These are phyloP conservation scores for Leptarthrus brevirostris DNA, from an alignment of 2,888 invertebrate genomes.

Conservation along the genomic window DNA sequence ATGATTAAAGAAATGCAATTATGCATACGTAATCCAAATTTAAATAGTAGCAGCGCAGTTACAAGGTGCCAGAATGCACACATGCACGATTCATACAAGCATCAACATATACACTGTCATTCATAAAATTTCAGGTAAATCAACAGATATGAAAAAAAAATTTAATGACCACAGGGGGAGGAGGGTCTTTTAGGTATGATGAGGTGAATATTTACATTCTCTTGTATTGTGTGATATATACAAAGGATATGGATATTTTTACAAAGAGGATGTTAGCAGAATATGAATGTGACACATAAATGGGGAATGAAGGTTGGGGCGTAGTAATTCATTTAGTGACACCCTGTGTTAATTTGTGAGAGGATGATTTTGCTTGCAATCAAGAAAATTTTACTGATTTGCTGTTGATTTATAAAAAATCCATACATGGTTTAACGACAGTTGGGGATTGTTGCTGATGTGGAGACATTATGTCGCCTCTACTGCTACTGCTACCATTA, in stretches of 20 bases:
- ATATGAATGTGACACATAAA: background rate
- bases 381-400: slow-evolving; percentile 37
- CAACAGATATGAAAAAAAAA: slow-evolving; percentile 28
- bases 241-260: slow-evolving; percentile 11
- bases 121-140: background rate
- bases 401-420: slow-evolving; percentile 64
- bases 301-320: background rate
- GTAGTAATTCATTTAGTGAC: slow-evolving; percentile 31
- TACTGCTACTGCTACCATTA: slow-evolving; percentile 56
- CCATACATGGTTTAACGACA: slow-evolving; percentile 67
- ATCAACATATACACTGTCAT: background rate
- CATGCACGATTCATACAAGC: background rate
- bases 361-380: slow-evolving; percentile 26
- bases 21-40: slow-evolving; percentile 10
- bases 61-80: background rate
- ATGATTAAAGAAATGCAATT: background rate
- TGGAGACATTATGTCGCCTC: slow-evolving; percentile 56
- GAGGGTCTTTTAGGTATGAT: background rate
- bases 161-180: background rate
- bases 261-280: slow-evolving; percentile 10
- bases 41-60: slow-evolving; percentile 35
- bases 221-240: background rate
- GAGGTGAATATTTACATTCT: background rate
- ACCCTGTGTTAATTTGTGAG: slow-evolving; percentile 21
- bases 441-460: slow-evolving; percentile 65